Evolutionary conservation across 2,888 invertebrate species (phyloP), one percentile per base, ranked within the genome.

Genomic region (Cryptocephalus moraei): DNA sequence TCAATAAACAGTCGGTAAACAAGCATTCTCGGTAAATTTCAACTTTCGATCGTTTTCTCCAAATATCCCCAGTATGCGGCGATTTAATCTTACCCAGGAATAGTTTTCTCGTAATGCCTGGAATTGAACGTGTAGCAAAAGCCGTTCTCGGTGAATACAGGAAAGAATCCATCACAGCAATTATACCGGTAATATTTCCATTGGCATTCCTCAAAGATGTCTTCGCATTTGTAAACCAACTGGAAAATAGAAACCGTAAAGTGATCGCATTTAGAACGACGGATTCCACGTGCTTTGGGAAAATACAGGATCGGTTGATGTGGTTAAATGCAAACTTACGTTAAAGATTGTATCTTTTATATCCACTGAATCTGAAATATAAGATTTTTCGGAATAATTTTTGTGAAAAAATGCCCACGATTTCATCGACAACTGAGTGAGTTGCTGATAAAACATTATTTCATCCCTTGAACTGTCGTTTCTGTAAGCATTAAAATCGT

Each of bases 101-200:
- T 48, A 47, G 51, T 62, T 55, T 65, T 72, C 56, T 79, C 78
- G 36, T 79, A 75, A 57, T 80, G 77, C 53, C 73, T 67, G 1
- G 79, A 77, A 62, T 87, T 87, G 61, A 86, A 86, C 9, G 80
- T 76, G 60, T 81, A 85, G 61, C 86, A 86, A 60, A 81, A 82
- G 2, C 86, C 86, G 66, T 78, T 78, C 66, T 86, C 86, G 1
- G 86, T 85, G 56, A 84, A 82, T n/a, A 84, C 76, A 0, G 84
- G 81, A 47, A 75, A 73, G 43, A 86, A 78, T 48, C 78, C 71
- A 12, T 77, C 74, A 59, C 85, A 84, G 60, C 86, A 86, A 51
- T 76, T 73, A 48, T 80, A 76, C 0, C 73, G 69, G 56, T 79
- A 78, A n/a, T 79, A 79, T 59, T 84, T 83, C 73, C 81, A 86